phyloP scores from a whole-genome alignment of 2,113 vertebrate species.

The Ptilorrhoa leucosticta region DNA sequence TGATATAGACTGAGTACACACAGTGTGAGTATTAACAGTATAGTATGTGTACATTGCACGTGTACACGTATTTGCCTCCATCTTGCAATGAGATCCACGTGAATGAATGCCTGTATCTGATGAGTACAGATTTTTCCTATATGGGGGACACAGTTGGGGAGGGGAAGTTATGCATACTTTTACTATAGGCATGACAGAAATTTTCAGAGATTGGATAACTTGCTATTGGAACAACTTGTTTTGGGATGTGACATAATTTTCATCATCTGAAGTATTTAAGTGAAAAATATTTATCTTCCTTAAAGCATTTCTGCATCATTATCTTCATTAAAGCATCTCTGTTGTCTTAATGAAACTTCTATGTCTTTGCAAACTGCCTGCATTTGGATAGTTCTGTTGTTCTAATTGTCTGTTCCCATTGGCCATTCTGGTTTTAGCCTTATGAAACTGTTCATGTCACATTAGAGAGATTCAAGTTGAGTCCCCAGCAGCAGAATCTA shows the following conservation, averaged over 20 bases:
- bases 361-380: neutral
- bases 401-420: neutral
- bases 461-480: neutral
- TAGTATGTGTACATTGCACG: neutral
- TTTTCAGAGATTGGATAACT: neutral
- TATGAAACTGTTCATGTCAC: neutral
- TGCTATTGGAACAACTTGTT: neutral
- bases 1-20: neutral
- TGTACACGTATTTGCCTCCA: fast-evolving
- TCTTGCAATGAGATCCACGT: neutral
- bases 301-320: neutral
- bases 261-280: neutral
- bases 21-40: neutral
- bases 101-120: neutral
- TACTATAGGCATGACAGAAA: neutral
- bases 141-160: neutral
- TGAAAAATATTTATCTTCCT: neutral
- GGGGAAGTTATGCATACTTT: neutral
- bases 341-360: neutral
- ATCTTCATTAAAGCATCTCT: neutral
- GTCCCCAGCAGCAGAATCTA: neutral
- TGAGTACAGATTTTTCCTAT: neutral
- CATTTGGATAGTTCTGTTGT: neutral
- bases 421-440: neutral
- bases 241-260: neutral